Percentiles rank a stretch among this genome's conserved stretches.
Conservation (phyloP, 2,888 invertebrate species). For the Exocentrus adspersus region DNA sequence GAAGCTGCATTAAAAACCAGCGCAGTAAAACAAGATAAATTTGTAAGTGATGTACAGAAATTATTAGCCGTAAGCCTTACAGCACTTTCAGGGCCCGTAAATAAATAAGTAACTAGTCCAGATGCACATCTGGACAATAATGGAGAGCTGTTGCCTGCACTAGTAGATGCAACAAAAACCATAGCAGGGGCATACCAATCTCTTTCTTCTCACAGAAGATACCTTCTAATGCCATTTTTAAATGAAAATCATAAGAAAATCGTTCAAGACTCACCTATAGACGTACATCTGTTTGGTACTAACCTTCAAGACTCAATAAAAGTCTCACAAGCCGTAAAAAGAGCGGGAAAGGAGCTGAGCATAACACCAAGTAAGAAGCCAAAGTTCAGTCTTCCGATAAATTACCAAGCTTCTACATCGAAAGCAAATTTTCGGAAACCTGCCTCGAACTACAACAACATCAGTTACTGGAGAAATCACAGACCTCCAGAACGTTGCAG, state of each 20-base stretch:
- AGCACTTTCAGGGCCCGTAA: conserved; percentile 1
- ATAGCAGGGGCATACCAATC: background rate
- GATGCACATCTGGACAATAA: background rate
- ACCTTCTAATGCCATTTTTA: background rate
- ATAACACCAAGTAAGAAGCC: no score
- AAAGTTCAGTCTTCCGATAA: no score
- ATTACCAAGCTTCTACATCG: no score
- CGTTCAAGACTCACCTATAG: conserved; percentile 3
- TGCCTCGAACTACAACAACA: no score
- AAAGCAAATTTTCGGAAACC: no score
- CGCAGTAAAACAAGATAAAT: background rate
- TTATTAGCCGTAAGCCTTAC: conserved; percentile 4
- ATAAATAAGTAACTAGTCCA: background rate
- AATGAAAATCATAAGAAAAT: conserved; percentile 1
- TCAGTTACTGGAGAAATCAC: no score
- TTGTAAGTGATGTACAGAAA: background rate
- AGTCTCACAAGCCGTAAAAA: conserved; percentile 1
- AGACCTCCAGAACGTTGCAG: no score
- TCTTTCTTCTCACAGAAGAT: conserved; percentile 9
- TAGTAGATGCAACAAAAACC: conserved; percentile 3
- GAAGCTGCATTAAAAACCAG: background rate
- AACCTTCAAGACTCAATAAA: background rate
- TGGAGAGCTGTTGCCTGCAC: conserved; percentile 2
- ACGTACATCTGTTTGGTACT: conserved; percentile 1
- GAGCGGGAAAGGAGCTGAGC: background rate